Evolutionary conservation across 2,797 vertebrate genomes (phyloP).

Genomic region (Sus cebifrons): DNA sequence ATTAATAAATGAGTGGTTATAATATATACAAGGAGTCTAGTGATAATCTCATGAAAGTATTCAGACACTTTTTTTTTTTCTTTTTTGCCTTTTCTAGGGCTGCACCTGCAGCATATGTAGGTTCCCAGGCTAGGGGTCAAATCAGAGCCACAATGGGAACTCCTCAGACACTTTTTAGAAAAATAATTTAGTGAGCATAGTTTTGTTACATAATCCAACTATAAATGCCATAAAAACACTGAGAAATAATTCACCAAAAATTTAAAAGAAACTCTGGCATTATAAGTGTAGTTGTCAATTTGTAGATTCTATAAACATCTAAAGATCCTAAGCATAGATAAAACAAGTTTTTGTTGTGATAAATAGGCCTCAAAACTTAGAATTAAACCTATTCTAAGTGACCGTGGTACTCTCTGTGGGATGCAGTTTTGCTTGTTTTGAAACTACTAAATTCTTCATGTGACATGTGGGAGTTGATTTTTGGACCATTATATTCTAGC

Average conservation of each 20-base stretch:
- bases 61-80: neutral
- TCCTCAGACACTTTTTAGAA: neutral
- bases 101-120: too few relatives aligned
- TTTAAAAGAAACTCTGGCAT: neutral
- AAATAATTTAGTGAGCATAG: neutral
- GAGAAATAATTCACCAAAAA: neutral
- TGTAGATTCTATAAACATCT: conserved; percentile 30
- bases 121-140: too few relatives aligned
- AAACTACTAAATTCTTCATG: conserved; percentile 16
- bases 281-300: neutral
- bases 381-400: conserved; percentile 44
- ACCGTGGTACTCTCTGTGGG: neutral
- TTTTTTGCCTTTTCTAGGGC: too few relatives aligned
- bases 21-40: neutral
- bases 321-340: neutral
- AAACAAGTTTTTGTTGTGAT: conserved; percentile 56
- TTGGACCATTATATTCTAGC: neutral
- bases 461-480: conserved; percentile 45
- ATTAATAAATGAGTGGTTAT: conserved; percentile 19
- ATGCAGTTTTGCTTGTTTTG: conserved; percentile 53
- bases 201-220: neutral
- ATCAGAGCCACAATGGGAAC: too few relatives aligned
- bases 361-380: neutral
- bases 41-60: conserved; percentile 1
- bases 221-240: neutral